phyloP scores from a whole-genome alignment of 2,797 vertebrate genomes.

The Neomorphus geoffroyi region DNA sequence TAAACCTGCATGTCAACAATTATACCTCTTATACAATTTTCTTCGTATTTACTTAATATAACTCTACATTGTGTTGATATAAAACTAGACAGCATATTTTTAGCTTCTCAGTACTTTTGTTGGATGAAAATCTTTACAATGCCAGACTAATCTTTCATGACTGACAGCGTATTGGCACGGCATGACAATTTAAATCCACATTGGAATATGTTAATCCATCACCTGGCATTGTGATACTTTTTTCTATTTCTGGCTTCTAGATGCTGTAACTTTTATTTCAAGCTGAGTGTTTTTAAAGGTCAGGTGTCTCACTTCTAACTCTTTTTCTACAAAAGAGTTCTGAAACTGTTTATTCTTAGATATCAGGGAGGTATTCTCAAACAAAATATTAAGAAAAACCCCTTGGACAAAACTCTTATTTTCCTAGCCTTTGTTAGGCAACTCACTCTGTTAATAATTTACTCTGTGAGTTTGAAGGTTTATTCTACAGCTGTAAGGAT shows the following conservation, averaged over 20 bases:
- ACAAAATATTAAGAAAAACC: not conserved
- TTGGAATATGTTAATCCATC: constrained; percentile 77
- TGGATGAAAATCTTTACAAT: constrained; percentile 76
- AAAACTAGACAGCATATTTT: constrained; percentile 75
- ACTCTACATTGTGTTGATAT: constrained; percentile 71
- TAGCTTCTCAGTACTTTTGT: constrained; percentile 74
- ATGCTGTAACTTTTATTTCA: constrained; percentile 69
- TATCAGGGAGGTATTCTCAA: not conserved
- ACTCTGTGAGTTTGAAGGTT: not conserved
- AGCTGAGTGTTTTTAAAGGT: constrained; percentile 49
- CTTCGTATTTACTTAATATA: constrained; percentile 75
- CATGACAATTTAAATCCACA: constrained; percentile 76
- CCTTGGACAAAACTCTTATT: not conserved
- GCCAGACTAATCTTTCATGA: constrained; percentile 77
- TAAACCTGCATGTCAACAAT: constrained; percentile 78
- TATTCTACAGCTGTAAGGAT: not conserved
- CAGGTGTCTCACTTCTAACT: constrained; percentile 54
- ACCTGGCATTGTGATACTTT: constrained; percentile 70
- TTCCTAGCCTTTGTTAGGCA: not conserved
- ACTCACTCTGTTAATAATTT: not conserved
- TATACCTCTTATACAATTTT: constrained; percentile 72
- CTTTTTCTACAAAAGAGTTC: constrained; percentile 4
- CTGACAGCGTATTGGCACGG: constrained; percentile 70
- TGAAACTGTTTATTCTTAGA: constrained; percentile 31
- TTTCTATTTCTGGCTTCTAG: constrained; percentile 60